Percentiles rank a stretch among this genome's conserved stretches.
Conservation (phyloP, 1,140 invertebrate genomes). For the Neuroterus valhalla region DNA sequence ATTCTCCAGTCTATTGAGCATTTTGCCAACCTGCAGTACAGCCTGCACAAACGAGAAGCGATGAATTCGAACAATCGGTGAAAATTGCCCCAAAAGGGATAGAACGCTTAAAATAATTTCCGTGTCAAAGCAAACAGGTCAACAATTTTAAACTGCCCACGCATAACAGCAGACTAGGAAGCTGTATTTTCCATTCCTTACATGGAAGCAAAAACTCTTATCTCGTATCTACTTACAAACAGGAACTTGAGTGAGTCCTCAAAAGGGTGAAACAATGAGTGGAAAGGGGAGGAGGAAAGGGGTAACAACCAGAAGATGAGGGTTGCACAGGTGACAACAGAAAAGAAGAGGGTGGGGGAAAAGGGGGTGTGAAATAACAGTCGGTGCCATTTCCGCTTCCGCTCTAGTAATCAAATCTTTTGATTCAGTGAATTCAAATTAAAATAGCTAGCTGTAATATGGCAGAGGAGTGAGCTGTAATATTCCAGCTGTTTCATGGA, state of each 20-base stretch:
- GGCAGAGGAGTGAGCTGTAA: constrained; percentile 47
- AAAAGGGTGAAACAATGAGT: no score
- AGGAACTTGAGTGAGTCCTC: background rate
- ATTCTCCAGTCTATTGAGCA: background rate
- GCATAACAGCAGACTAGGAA: background rate
- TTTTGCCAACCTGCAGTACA: background rate
- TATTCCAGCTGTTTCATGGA: constrained; percentile 32
- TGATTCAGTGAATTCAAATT: constrained; percentile 62
- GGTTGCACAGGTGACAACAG: no score
- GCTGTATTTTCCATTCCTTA: background rate
- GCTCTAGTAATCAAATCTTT: constrained; percentile 66
- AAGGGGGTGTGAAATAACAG: constrained; percentile 53
- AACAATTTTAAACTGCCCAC: background rate
- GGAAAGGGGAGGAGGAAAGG: background rate
- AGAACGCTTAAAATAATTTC: background rate
- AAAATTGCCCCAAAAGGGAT: background rate
- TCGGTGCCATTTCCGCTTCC: constrained; percentile 62
- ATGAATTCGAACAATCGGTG: background rate
- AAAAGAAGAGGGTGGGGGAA: constrained; percentile 33
- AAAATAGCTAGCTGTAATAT: constrained; percentile 51
- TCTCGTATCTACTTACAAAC: background rate
- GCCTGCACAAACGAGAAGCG: background rate
- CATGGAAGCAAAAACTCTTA: background rate
- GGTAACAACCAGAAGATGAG: no score
- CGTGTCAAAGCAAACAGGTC: background rate